Evolutionary conservation across 2,113 vertebrate species (phyloP).

Genomic region (Antigone vipio): DNA sequence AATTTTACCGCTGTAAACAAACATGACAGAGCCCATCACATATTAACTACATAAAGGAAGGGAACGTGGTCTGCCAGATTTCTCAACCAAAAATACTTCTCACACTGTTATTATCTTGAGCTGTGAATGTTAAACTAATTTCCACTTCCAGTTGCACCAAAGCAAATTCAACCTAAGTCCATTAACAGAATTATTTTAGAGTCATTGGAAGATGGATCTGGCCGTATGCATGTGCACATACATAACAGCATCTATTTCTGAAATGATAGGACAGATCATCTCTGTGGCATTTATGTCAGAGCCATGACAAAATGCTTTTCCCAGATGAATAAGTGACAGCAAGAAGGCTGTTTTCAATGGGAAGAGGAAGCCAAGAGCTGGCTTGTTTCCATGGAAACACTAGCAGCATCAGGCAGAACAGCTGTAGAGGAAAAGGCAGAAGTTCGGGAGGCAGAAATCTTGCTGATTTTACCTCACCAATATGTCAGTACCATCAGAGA

Average conservation of each 20-base stretch:
- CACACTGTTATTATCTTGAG: neutral
- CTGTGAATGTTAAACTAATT: neutral
- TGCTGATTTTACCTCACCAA: conserved; percentile 42
- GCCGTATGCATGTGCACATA: neutral
- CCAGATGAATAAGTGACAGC: conserved; percentile 78
- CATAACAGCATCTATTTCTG: conserved; percentile 29
- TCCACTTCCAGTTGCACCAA: neutral
- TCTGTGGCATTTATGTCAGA: conserved; percentile 67
- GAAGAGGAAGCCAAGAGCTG: conserved; percentile 86
- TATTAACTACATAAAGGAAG: neutral
- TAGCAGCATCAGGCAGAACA: conserved; percentile 81
- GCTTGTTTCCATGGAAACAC: conserved; percentile 94
- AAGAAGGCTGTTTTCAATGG: conserved; percentile 85
- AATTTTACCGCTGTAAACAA: conserved; percentile 22
- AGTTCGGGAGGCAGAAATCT: conserved; percentile 64
- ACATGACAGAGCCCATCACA: neutral
- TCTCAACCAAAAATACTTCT: conserved; percentile 42
- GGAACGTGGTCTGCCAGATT: conserved; percentile 1
- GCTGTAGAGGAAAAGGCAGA: conserved; percentile 73
- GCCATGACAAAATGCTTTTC: conserved; percentile 69
- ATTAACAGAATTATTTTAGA: neutral
- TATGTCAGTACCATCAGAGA: neutral
- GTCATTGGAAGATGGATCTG: neutral
- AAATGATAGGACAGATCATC: conserved; percentile 59
- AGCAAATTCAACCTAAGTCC: neutral